phyloP scores from a whole-genome alignment of 2,888 invertebrate species.

The Pardosa pseudoannulata region DNA sequence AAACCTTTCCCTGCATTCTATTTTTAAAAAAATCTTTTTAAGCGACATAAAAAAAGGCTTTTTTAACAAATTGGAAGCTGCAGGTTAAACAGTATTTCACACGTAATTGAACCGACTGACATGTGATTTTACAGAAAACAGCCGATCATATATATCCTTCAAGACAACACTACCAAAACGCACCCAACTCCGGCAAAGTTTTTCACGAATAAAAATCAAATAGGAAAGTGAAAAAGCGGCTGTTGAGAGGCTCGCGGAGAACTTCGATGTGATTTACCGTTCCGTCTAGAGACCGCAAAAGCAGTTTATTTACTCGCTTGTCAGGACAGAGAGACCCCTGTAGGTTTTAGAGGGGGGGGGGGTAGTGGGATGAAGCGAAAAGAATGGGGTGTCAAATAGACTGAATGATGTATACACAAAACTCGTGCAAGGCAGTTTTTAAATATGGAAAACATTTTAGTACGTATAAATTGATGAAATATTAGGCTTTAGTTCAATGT shows the following conservation, averaged over 20 bases:
- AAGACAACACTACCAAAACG: conserved; percentile 28
- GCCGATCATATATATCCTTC: conserved; percentile 51
- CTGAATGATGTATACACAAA: background rate
- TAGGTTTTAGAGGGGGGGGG: conserved; percentile 21
- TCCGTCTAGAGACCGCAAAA: conserved; percentile 58
- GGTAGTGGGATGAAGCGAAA: background rate
- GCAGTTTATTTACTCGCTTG: conserved; percentile 69
- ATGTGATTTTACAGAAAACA: conserved; percentile 53
- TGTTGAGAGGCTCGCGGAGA: conserved; percentile 8
- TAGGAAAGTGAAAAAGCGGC: conserved; percentile 47
- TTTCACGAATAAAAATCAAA: conserved; percentile 47
- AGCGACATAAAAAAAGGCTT: too few species aligned
- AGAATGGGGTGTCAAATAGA: background rate
- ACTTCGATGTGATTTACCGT: conserved; percentile 47
- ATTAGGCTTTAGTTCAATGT: too few species aligned
- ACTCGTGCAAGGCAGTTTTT: too few species aligned
- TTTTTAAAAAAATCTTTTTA: too few species aligned
- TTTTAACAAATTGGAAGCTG: background rate
- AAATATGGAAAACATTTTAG: too few species aligned
- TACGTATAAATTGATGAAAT: too few species aligned
- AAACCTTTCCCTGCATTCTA: too few species aligned
- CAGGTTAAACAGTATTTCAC: conserved; percentile 61
- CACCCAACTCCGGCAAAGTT: conserved; percentile 31
- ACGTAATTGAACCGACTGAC: conserved; percentile 60
- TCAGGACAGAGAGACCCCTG: conserved; percentile 45